Base-by-base conservation (phyloP, 2,888 invertebrate genomes). In the Amiota minor region DNA sequence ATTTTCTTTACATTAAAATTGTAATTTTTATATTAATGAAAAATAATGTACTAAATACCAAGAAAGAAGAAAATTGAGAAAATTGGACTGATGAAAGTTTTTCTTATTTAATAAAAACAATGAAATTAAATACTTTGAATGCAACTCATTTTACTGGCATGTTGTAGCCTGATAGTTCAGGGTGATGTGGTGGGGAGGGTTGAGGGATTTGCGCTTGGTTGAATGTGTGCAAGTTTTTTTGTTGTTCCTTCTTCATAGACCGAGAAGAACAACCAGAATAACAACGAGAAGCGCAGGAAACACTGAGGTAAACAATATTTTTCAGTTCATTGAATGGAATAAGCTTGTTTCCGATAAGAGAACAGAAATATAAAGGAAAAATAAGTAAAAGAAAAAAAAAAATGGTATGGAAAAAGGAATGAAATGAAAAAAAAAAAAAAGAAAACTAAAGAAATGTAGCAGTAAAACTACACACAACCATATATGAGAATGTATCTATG, bases 241-340 rank as follows among this genome's bases (percentile, higher is more conserved):
- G 35, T 35, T 35, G 35, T 35, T 35, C 18, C 16, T 59, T 59
- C 11, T 20, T 18, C 18, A 20, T 59, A 20, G 11, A 18, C 20
- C 18, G n/a, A 18, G 18, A 3, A 18, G 64, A 62, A 23, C 61
- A 53, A 64, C 65, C 55, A 11, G 67, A n/a, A 50, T 61, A 65
- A 71, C 55, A 74, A 35, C 35, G 35, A 35, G 73, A 76, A 47
- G 45, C 45, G 50, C 76, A 79, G 81, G 83, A 83, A 81, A 79
- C 77, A 74, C 77, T 81, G 86, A 87, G 87, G 87, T 87, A 87
- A 87, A 87, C 88, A 87, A 87, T 87, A 87, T 87, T 87, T 87
- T 86, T 76, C 87, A 87, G 88, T 88, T 87, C 88, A 88, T 85
- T 87, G 87, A 87, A 88, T 87, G 86, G 83, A 87, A 86, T 87